These are phyloP conservation scores for Shargacucullia verbasci DNA, from an alignment of 2,888 invertebrate species.

Conservation along the genomic window DNA sequence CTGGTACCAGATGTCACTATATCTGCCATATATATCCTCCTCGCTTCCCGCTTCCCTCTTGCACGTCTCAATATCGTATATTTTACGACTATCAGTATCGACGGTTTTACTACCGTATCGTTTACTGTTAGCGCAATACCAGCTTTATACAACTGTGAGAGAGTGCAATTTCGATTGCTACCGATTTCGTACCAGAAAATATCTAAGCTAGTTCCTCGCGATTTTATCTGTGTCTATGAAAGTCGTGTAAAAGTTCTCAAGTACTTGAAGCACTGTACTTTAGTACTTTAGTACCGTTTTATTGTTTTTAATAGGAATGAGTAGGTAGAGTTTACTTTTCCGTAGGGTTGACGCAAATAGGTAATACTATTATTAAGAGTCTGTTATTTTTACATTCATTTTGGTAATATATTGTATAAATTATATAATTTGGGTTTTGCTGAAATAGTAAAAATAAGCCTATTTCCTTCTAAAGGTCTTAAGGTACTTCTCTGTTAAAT, in stretches of 20 bases:
- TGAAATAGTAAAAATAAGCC: too few relatives aligned
- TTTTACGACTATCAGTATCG: slow-evolving; percentile 63
- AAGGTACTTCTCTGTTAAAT: too few relatives aligned
- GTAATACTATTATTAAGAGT: too few relatives aligned
- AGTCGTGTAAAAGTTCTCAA: slow-evolving; percentile 35
- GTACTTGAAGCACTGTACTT: slow-evolving; percentile 11
- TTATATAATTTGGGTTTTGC: too few relatives aligned
- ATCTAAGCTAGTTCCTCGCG: slow-evolving; percentile 12
- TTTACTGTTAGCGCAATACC: slow-evolving; percentile 58
- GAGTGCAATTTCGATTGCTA: slow-evolving; percentile 57
- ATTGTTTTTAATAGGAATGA: slow-evolving; percentile 20
- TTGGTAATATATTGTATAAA: too few relatives aligned
- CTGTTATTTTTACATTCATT: too few relatives aligned
- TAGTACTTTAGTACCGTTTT: slow-evolving; percentile 43
- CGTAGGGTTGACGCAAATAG: not conserved
- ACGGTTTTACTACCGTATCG: slow-evolving; percentile 58
- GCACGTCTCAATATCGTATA: slow-evolving; percentile 56
- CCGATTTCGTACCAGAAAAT: slow-evolving; percentile 16
- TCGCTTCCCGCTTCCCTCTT: slow-evolving; percentile 14
- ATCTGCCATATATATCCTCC: slow-evolving; percentile 12
- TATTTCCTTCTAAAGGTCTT: too few relatives aligned
- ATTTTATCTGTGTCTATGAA: slow-evolving; percentile 45
- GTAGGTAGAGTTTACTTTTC: slow-evolving; percentile 6
- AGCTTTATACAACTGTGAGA: slow-evolving; percentile 61
- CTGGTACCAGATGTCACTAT: slow-evolving; percentile 5